Base-by-base conservation (phyloP, 2,888 invertebrate species). In the Agrilus mali region DNA sequence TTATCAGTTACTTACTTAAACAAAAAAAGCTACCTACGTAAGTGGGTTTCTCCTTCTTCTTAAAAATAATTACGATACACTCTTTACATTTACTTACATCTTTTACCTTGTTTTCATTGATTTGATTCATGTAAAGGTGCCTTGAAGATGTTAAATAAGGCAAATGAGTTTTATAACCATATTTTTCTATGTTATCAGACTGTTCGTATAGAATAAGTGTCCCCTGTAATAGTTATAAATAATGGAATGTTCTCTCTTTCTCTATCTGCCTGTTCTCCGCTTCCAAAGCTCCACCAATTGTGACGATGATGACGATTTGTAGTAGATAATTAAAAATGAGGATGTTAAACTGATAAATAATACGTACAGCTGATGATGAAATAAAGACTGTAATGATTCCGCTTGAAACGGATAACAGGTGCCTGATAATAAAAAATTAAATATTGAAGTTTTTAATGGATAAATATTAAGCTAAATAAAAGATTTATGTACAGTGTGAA, bases 121-220 rank as follows among this genome's bases (percentile, higher is more conserved):
- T 56, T 59, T 58, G 62, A 60, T 59, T 58, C 63, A 60, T 65
- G 67, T 68, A 63, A 66, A 64, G 68, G 69, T 69, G 69, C 69
- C 69, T 69, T 69, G 66, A 60, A 63, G 63, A 61, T 57, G 60
- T 60, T 75, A 75, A 74, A 73, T 77, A 77, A 77, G 76, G 69
- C 68, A 65, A 72, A 72, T 76, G 75, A 77, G 71, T 78, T 78
- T 78, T 78, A 76, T 77, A 78, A 76, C 72, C 77, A 76, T 75
- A 78, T 78, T 78, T 78, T 76, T 77, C 74, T 77, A 77, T 78
- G 77, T 77, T 77, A 65, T 66, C 66, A 64, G 65, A 61, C 63
- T 66, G 65, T 66, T 66, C 64, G 65, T 65, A 66, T 61, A 58
- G 53, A 53, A 54, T 53, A 54, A 53, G 27, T 27, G 27, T 27